phyloP scores from a whole-genome alignment of 2,888 invertebrate genomes.

The Lottia gigantea region DNA sequence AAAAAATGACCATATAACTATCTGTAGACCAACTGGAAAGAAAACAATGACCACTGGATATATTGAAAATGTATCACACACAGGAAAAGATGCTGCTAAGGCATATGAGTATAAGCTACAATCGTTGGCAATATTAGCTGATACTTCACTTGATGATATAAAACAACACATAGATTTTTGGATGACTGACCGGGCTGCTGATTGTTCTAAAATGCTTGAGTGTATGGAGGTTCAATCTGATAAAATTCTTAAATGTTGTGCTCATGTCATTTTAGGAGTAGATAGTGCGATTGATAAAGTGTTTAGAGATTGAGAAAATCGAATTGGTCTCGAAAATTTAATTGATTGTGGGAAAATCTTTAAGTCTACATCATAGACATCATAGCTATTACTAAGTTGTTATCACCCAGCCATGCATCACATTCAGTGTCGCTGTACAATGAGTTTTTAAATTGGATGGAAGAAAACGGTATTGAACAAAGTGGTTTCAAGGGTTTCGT shows the following conservation, averaged over 20 bases:
- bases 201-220: not conserved
- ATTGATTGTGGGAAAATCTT: not conserved
- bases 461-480: not conserved
- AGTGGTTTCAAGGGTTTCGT: slow-evolving; percentile 1
- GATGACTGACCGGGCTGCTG: not conserved
- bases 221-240: not conserved
- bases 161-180: slow-evolving; percentile 2
- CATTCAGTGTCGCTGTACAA: slow-evolving; percentile 1
- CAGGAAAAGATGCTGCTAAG: not conserved
- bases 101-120: not conserved
- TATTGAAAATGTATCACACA: not conserved
- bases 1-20: not conserved
- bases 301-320: not conserved
- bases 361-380: not conserved
- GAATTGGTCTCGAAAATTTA: not conserved
- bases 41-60: slow-evolving; percentile 1
- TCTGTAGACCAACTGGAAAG: not conserved
- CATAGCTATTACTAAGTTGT: not conserved
- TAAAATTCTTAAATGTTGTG: slow-evolving; percentile 2
- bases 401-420: not conserved
- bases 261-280: not conserved
- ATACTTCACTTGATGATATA: not conserved
- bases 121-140: not conserved
- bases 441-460: not conserved
- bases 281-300: not conserved